phyloP scores from a whole-genome alignment of 2,888 invertebrate species.

The Metacarcinus magister region DNA sequence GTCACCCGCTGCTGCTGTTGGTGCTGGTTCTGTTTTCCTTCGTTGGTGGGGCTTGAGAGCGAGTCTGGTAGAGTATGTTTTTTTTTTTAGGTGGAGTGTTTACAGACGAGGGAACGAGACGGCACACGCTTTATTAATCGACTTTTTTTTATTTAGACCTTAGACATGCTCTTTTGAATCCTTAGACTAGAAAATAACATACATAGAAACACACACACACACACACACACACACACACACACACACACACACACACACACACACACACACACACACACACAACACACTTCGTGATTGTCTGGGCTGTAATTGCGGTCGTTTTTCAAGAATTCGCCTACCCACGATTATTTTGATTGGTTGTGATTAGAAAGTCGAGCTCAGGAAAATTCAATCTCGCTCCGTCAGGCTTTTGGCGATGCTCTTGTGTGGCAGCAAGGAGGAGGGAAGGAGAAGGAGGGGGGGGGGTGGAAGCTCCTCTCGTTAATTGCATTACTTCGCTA shows the following conservation, averaged over 20 bases:
- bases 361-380: slow-evolving; percentile 18
- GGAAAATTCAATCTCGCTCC: slow-evolving; percentile 16
- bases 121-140: background rate
- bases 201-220: background rate
- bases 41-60: background rate
- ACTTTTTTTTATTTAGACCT: background rate
- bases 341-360: slow-evolving; percentile 23
- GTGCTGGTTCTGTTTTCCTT: background rate
- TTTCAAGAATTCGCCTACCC: background rate
- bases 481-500: slow-evolving; percentile 23
- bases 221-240: slow-evolving; percentile 38
- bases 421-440: background rate
- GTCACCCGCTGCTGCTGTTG: background rate
- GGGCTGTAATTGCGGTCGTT: background rate
- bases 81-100: slow-evolving; percentile 14
- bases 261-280: slow-evolving; percentile 3
- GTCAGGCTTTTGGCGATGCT: slow-evolving; percentile 5
- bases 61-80: background rate
- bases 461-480: background rate
- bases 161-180: background rate
- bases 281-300: background rate
- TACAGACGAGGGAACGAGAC: slow-evolving; percentile 2
- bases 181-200: background rate
- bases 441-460: background rate
- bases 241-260: slow-evolving; percentile 38